These are phyloP conservation scores for Caenorhabditis auriculariae DNA, from an alignment of 2,888 invertebrate genomes.

Conservation along the genomic window DNA sequence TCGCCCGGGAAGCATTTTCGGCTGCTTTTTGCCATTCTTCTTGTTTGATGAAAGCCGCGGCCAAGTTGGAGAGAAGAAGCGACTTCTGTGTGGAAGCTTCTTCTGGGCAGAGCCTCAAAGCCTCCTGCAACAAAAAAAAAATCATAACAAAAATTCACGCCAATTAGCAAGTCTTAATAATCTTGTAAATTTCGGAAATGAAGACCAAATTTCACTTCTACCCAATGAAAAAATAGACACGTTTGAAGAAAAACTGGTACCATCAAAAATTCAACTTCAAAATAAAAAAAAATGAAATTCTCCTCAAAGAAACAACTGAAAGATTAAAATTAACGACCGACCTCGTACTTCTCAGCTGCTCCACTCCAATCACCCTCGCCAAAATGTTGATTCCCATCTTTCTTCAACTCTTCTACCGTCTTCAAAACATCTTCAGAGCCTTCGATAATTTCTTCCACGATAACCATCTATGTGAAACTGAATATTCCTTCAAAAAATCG, in stretches of 20 bases:
- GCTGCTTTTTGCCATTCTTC: slow-evolving; percentile 38
- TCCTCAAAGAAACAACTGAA: no score
- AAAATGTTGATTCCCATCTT: slow-evolving; percentile 45
- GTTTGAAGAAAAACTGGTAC: no score
- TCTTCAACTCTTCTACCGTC: slow-evolving; percentile 21
- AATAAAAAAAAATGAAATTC: no score
- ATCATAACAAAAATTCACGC: neutral
- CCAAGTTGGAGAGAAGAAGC: slow-evolving; percentile 36
- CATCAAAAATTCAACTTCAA: no score
- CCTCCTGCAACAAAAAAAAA: slow-evolving; percentile 13
- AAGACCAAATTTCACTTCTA: no score
- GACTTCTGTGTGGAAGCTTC: slow-evolving; percentile 7
- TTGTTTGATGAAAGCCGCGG: slow-evolving; percentile 43
- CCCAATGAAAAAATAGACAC: no score
- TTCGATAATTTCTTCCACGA: slow-evolving; percentile 35
- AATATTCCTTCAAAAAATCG: no score
- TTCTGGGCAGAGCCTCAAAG: slow-evolving; percentile 14
- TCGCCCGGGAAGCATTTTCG: slow-evolving; percentile 28
- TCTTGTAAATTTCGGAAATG: no score
- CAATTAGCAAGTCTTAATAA: neutral
- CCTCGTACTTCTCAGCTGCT: slow-evolving; percentile 30
- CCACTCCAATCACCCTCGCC: slow-evolving; percentile 35
- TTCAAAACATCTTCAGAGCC: slow-evolving; percentile 7
- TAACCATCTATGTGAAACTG: slow-evolving; percentile 21
- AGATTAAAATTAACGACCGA: no score